phyloP scores from a whole-genome alignment of 2,797 vertebrate genomes.

The Artibeus lituratus region DNA sequence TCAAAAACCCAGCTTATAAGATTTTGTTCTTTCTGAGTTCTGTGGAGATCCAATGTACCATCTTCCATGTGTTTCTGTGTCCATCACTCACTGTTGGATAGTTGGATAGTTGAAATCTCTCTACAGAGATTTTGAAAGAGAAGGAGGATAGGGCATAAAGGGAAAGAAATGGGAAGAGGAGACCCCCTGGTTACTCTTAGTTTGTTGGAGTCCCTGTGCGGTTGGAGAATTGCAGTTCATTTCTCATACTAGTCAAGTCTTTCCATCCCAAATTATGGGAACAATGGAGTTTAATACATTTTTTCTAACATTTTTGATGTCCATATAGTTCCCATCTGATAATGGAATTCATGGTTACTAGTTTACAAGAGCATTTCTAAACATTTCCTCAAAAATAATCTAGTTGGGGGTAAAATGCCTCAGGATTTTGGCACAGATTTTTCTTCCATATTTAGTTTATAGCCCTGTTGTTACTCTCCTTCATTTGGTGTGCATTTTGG shows the following conservation, averaged over 20 bases:
- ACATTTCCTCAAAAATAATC: constrained; percentile 37
- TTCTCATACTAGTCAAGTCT: background rate
- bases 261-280: background rate
- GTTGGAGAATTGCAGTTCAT: background rate
- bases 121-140: background rate
- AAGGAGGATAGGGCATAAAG: background rate
- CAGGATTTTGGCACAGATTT: constrained; percentile 32
- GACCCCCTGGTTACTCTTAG: background rate
- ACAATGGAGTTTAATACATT: background rate
- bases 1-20: background rate
- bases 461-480: background rate
- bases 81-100: background rate
- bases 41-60: background rate
- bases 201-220: background rate
- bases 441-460: constrained; percentile 21
- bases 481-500: constrained; percentile 10
- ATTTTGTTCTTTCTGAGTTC: background rate
- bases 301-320: constrained; percentile 15
- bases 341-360: background rate
- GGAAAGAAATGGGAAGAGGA: background rate
- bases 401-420: constrained; percentile 22
- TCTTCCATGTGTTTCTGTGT: background rate
- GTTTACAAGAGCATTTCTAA: constrained; percentile 10
- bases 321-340: background rate
- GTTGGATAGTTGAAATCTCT: background rate